These are phyloP conservation scores for Varecia variegata DNA, from an alignment of 2,797 vertebrate species.

Conservation along the genomic window DNA sequence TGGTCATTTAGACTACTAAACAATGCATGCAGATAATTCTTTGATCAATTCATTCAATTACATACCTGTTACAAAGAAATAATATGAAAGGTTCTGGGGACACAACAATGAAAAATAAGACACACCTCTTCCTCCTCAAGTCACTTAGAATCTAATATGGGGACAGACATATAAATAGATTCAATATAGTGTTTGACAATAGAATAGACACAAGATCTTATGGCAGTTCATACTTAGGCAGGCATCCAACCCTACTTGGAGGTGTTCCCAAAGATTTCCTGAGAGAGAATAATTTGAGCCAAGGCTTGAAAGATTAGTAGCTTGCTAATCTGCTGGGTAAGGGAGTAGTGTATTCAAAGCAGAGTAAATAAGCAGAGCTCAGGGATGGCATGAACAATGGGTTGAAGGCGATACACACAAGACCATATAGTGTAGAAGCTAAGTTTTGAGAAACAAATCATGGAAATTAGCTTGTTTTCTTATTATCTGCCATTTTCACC, in stretches of 20 bases:
- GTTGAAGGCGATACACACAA: not conserved
- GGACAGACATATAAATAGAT: not conserved
- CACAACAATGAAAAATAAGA: not conserved
- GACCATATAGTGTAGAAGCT: not conserved
- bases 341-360: not conserved
- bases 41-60: not conserved
- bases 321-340: not conserved
- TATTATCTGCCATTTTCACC: not conserved
- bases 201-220: not conserved
- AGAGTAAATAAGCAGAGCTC: not conserved
- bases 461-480: not conserved
- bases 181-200: not conserved
- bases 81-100: not conserved
- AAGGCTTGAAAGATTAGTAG: not conserved
- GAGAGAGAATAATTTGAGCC: not conserved
- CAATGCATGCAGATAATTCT: not conserved
- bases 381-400: not conserved
- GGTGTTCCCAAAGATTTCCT: not conserved
- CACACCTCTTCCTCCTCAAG: not conserved
- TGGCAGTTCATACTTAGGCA: not conserved
- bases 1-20: not conserved
- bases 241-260: not conserved
- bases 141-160: not conserved
- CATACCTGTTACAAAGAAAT: not conserved
- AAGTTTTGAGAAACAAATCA: not conserved